Evolutionary conservation across 2,888 invertebrate genomes (phyloP), one percentile per base, ranked within the genome.

Genomic region (Osedax fenrisi): DNA sequence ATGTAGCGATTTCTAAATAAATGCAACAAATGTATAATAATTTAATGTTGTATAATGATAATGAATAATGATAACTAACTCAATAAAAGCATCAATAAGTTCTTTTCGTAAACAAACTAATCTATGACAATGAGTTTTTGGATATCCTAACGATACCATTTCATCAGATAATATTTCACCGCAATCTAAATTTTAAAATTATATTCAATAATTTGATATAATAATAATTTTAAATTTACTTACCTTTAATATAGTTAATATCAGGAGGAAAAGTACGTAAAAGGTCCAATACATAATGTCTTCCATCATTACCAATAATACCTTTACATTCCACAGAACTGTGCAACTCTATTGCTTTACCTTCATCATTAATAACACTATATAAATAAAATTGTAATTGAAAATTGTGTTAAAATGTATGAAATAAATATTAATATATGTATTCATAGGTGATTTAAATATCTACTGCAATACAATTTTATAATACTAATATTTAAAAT

Each of bases 241-340:
- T 85, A 91, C 91, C 85, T 85, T 91, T 91, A 74, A 97, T 86
- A 86, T 92, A 98, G 86, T 99, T 96, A 17, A 96, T 93, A 87
- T 98, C 98, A 0, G 97, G 95, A 67, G 98, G 98, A 86, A 97
- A 97, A 2, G 97, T 98, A 66, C 98, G 88, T 77, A 98, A 86
- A 75, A 98, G 87, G 86, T 98, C 98, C 27, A 98, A 87, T 79
- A 98, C 93, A 84, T 99, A 98, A 83, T 97, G 93, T 23, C 98
- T 89, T 3, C 94, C 92, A 85, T 99, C 98, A 85, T 98, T 98
- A 25, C 98, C 98, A 80, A 98, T 90, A 79, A 98, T 98, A 61
- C 98, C 98, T 85, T 99, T 99, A 85, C 97, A 98, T 85, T 99
- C 98, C 2, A 97, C 95, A 69, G 96, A 96, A 0, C 96, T 95